Conservation (phyloP, 2,113 vertebrate species). For the Oriolus oriolus region DNA sequence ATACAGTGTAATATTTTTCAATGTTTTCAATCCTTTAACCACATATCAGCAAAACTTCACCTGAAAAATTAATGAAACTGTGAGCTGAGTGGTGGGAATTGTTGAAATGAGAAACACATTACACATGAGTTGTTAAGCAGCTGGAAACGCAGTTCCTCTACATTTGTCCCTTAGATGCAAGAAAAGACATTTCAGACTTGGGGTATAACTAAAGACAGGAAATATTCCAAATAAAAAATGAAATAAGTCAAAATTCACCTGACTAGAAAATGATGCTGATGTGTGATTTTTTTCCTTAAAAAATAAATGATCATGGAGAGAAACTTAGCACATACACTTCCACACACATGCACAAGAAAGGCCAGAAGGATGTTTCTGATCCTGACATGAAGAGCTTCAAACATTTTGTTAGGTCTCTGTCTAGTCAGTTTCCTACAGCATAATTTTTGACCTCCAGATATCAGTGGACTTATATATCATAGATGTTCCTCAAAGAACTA, state of each 20-base stretch:
- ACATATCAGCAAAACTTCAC: conserved; percentile 29
- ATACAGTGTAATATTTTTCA: neutral
- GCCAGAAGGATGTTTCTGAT: neutral
- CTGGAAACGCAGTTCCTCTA: neutral
- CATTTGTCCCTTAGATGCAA: neutral
- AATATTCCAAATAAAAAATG: neutral
- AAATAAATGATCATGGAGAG: fast-evolving
- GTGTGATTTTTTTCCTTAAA: neutral
- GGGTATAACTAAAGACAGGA: neutral
- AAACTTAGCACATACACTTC: neutral
- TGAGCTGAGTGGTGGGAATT: neutral
- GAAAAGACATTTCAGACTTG: neutral
- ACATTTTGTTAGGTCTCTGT: neutral
- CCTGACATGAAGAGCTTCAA: neutral
- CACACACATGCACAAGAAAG: neutral
- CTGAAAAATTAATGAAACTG: conserved; percentile 36
- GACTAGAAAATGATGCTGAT: neutral
- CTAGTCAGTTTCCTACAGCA: neutral
- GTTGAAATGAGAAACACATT: conserved; percentile 10
- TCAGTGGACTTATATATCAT: neutral
- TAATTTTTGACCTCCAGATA: neutral
- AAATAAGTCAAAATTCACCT: neutral
- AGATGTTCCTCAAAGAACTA: neutral
- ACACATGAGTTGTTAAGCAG: neutral
- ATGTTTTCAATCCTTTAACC: neutral